Base-by-base conservation (phyloP, 2,888 invertebrate genomes). In the Gisinianus flammeolus region DNA sequence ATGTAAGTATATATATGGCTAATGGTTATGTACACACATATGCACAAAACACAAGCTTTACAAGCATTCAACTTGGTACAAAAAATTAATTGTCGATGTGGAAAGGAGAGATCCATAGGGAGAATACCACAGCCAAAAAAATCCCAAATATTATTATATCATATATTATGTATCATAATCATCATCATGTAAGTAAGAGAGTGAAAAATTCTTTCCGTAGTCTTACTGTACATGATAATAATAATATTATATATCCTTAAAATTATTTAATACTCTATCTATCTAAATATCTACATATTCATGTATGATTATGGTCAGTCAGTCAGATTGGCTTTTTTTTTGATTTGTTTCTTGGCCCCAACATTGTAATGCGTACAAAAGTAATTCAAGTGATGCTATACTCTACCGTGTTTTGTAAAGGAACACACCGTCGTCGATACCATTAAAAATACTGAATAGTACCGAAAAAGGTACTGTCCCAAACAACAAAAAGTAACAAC, bases 281-380 rank as follows among this genome's bases (percentile, higher is more conserved):
- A 44, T 44, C 44, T 44, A 44, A 16, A 12, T 44, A 35, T 5
- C 35, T 35, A 35, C 35, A 8, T 35, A 35, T 35, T n/a, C n/a
- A 62, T 62, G 28, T 28, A 62, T 62, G 62, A 62, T 62, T 62
- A 62, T 62, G 62, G 77, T 77, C 77, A 77, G 77, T 77, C 77
- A 77, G 77, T 77, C 77, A 77, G 66, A 72, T 72, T 72, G 77
- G 77, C 77, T 77, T 64, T 77, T 70, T 31, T n/a, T 19, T 31
- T 30, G 35, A 44, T 44, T 35, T 68, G 35, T 68, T 68, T 68
- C 35, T 33, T 68, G 62, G 26, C 62, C 62, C 62, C 62, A 62
- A 62, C 62, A 62, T 44, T 44, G 44, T 44, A 44, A 44, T 44
- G 44, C 44, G 44, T 44, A 44, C 44, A 44, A 44, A 44, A 44